These are phyloP conservation scores for Trachymyrmex septentrionalis DNA, from an alignment of 1,140 invertebrate genomes.

Conservation along the genomic window DNA sequence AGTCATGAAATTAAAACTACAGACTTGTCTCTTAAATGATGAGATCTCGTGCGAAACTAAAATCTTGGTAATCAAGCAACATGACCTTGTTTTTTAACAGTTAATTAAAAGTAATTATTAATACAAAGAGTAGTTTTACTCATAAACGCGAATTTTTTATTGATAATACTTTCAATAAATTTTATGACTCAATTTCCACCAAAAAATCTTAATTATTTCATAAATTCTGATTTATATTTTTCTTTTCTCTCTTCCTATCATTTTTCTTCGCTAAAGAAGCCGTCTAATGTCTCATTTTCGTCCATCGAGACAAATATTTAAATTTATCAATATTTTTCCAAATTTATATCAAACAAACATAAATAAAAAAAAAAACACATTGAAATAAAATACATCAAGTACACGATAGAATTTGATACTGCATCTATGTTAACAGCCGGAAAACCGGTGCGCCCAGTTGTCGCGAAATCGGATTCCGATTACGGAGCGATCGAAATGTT, in stretches of 20 bases:
- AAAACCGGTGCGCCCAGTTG: slow-evolving; percentile 45
- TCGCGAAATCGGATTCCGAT: slow-evolving; percentile 55
- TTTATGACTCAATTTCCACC: neutral
- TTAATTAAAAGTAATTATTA: slow-evolving; percentile 17
- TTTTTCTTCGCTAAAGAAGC: neutral
- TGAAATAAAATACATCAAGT: slow-evolving; percentile 1
- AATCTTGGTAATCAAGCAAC: neutral
- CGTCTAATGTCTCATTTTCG: neutral
- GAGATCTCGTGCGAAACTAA: neutral
- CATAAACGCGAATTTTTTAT: neutral
- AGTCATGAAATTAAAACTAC: neutral
- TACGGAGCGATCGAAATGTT: slow-evolving; percentile 60
- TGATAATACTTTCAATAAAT: neutral
- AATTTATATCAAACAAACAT: neutral
- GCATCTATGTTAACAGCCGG: slow-evolving; percentile 32
- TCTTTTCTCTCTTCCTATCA: neutral
- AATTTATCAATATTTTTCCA: neutral
- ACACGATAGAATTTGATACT: slow-evolving; percentile 16
- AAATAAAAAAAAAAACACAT: neutral
- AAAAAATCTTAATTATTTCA: slow-evolving; percentile 13
- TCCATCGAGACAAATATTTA: neutral
- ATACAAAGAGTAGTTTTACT: neutral
- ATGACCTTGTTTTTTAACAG: neutral
- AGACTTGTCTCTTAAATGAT: neutral
- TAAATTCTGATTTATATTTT: neutral